Conservation (phyloP, 2,113 vertebrate species). For the Rhizomys pruinosus region DNA sequence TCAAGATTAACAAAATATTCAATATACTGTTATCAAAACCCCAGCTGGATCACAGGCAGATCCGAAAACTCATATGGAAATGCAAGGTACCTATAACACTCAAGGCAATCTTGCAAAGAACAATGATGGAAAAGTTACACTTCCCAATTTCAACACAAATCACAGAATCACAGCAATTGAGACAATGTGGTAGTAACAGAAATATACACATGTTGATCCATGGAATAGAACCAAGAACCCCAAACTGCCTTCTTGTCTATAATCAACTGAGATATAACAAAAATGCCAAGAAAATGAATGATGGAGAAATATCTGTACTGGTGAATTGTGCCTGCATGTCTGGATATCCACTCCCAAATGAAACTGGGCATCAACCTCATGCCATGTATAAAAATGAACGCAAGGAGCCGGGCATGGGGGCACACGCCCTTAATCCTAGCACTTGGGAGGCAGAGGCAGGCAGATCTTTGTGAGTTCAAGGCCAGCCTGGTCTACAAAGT, state of each 20-base stretch:
- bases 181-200: not conserved
- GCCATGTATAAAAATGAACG: not conserved
- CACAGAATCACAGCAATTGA: not conserved
- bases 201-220: not conserved
- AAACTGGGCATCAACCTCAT: not conserved
- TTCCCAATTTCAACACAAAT: slow-evolving; percentile 7
- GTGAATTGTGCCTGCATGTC: not conserved
- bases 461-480: no score
- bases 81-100: not conserved
- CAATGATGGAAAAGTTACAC: not conserved
- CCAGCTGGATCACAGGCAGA: not conserved
- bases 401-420: no score
- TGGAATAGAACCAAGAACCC: not conserved
- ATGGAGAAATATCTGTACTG: not conserved
- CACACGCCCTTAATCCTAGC: no score
- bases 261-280: slow-evolving; percentile 14
- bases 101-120: slow-evolving; percentile 37
- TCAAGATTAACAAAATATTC: not conserved
- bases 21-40: not conserved
- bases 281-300: slow-evolving; percentile 20
- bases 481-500: no score
- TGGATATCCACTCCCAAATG: not conserved
- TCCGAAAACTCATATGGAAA: slow-evolving; percentile 13
- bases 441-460: no score
- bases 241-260: not conserved